These are phyloP conservation scores for Thalassarche chlororhynchos DNA, from an alignment of 2,113 vertebrate genomes.

Conservation along the genomic window DNA sequence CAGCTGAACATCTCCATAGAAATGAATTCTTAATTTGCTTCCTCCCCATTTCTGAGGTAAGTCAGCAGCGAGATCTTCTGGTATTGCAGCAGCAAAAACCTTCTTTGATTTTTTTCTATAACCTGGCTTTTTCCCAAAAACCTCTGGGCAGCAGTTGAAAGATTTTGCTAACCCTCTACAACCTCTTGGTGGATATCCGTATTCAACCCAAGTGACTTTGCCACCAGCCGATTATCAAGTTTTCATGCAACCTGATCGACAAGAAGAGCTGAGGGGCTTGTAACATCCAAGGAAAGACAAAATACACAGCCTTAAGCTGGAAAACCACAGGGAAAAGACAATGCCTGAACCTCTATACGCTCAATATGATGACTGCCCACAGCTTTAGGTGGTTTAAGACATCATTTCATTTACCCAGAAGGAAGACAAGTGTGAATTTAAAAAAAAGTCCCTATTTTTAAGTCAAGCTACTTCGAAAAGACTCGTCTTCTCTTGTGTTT, in stretches of 20 bases:
- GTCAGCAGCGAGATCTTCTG: not conserved
- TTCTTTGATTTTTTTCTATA: not conserved
- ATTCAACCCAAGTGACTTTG: not conserved
- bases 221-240: not conserved
- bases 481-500: not conserved
- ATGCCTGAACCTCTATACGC: not conserved
- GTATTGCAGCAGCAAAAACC: not conserved
- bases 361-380: not conserved
- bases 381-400: not conserved
- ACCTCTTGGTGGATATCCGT: not conserved
- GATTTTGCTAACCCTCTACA: not conserved
- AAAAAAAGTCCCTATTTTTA: not conserved
- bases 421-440: not conserved
- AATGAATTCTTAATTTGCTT: not conserved
- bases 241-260: not conserved
- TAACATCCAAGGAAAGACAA: not conserved
- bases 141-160: not conserved
- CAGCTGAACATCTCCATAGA: not conserved
- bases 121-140: not conserved
- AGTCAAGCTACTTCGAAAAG: not conserved
- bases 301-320: not conserved
- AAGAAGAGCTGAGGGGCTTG: not conserved
- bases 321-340: not conserved
- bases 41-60: not conserved
- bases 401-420: not conserved